Percentiles rank a stretch among this genome's conserved stretches.
These are phyloP conservation scores for Mesorhabditis spiculigera DNA, from an alignment of 2,888 invertebrate genomes.

Conservation along the genomic window DNA sequence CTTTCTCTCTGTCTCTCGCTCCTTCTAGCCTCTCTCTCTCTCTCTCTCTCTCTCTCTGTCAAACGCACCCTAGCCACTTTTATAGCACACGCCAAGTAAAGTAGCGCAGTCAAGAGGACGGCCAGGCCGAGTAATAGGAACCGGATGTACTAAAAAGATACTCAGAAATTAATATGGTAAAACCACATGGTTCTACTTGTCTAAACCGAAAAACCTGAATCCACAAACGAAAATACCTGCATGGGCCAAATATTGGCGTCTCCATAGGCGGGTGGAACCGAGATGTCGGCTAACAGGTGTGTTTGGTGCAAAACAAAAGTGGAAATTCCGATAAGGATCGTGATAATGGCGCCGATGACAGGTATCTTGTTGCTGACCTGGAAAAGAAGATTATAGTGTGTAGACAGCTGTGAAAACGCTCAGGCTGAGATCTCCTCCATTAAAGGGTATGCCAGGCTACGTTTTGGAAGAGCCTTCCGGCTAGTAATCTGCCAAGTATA, in stretches of 20 bases:
- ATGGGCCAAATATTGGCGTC: background rate
- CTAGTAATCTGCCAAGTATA: no score
- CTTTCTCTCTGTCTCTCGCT: no score
- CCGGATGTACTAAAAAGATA: slow-evolving; percentile 6
- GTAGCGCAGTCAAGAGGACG: background rate
- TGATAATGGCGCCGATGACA: background rate
- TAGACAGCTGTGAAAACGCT: no score
- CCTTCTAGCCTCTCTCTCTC: no score
- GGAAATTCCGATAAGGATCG: background rate
- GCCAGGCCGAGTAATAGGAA: background rate
- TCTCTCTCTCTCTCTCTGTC: no score
- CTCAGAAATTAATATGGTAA: background rate
- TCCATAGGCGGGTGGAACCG: background rate
- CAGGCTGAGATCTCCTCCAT: no score
- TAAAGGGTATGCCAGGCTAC: no score
- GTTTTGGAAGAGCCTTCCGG: no score
- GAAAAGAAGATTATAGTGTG: no score
- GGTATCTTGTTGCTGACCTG: background rate
- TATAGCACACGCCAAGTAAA: background rate
- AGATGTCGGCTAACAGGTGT: background rate
- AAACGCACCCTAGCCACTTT: background rate
- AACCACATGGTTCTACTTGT: no score
- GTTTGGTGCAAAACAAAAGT: background rate
- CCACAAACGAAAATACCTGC: background rate
- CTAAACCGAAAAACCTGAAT: no score